Evolutionary conservation across 2,888 invertebrate genomes (phyloP).

Genomic region (Malachius bipustulatus): DNA sequence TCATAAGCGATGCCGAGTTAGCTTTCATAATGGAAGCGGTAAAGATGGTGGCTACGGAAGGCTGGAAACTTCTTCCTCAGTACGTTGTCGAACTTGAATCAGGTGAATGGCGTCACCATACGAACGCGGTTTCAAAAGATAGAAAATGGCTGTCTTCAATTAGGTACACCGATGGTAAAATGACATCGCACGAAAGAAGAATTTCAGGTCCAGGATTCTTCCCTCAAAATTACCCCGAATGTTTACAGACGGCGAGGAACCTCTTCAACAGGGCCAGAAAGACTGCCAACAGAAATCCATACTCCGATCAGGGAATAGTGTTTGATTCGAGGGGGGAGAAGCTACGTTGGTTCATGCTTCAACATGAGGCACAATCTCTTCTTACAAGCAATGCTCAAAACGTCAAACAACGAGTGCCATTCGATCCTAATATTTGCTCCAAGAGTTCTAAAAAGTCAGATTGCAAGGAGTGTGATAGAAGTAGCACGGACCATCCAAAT

Average conservation of each 20-base stretch:
- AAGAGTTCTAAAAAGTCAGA: slow-evolving; percentile 26
- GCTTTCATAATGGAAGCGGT: slow-evolving; percentile 75
- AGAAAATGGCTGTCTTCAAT: slow-evolving; percentile 72
- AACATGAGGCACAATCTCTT: slow-evolving; percentile 72
- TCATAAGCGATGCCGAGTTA: slow-evolving; percentile 66
- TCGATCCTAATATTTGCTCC: slow-evolving; percentile 51
- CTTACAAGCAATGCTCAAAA: slow-evolving; percentile 61
- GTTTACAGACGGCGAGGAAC: slow-evolving; percentile 66
- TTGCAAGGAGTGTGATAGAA: slow-evolving; percentile 15
- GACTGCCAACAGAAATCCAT: slow-evolving; percentile 59
- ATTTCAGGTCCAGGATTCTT: slow-evolving; percentile 60
- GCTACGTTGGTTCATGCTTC: slow-evolving; percentile 80
- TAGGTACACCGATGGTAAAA: slow-evolving; percentile 53
- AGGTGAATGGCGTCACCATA: slow-evolving; percentile 80
- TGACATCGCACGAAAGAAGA: slow-evolving; percentile 59
- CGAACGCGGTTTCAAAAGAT: slow-evolving; percentile 66
- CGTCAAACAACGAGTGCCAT: slow-evolving; percentile 65
- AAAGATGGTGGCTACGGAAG: slow-evolving; percentile 78
- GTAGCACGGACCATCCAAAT: slow-evolving; percentile 5
- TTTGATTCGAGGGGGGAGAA: slow-evolving; percentile 58
- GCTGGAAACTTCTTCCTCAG: slow-evolving; percentile 79
- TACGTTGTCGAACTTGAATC: slow-evolving; percentile 79
- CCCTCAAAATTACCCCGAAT: slow-evolving; percentile 64
- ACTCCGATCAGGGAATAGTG: slow-evolving; percentile 60
- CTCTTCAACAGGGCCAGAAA: slow-evolving; percentile 64